phyloP scores from a whole-genome alignment of 2,888 invertebrate species.

The Ophion ventricosus region DNA sequence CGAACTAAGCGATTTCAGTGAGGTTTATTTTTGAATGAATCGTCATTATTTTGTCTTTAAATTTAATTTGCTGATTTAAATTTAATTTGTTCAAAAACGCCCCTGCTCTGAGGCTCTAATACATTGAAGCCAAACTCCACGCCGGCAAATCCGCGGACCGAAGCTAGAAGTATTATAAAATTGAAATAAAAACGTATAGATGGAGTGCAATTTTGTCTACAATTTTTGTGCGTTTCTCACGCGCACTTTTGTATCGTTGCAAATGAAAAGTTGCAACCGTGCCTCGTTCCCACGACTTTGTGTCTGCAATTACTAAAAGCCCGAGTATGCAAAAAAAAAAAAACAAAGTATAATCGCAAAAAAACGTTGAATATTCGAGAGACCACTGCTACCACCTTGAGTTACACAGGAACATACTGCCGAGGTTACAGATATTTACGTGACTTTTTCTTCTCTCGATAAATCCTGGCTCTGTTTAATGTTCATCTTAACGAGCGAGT shows the following conservation, averaged over 20 bases:
- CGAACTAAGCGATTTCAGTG: too few species aligned
- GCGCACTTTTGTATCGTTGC: neutral
- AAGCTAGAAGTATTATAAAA: too few species aligned
- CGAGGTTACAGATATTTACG: conserved; percentile 10
- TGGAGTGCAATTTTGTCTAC: too few species aligned
- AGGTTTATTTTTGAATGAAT: too few species aligned
- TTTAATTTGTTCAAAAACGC: too few species aligned
- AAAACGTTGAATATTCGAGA: neutral
- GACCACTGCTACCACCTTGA: neutral
- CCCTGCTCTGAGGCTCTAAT: too few species aligned
- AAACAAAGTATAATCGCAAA: neutral
- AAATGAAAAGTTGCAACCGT: neutral
- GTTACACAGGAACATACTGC: neutral
- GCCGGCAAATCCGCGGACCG: too few species aligned
- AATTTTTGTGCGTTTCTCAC: neutral
- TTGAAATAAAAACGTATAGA: too few species aligned
- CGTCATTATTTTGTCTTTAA: too few species aligned
- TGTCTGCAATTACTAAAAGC: neutral
- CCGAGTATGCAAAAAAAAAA: neutral
- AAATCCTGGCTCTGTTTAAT: conserved; percentile 57
- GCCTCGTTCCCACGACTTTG: neutral
- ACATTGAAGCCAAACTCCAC: too few species aligned
- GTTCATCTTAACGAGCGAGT: conserved; percentile 59
- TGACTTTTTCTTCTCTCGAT: conserved; percentile 28
- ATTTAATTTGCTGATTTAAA: too few species aligned